Base-by-base conservation (phyloP, 1,140 invertebrate species). In the Arion vulgaris region DNA sequence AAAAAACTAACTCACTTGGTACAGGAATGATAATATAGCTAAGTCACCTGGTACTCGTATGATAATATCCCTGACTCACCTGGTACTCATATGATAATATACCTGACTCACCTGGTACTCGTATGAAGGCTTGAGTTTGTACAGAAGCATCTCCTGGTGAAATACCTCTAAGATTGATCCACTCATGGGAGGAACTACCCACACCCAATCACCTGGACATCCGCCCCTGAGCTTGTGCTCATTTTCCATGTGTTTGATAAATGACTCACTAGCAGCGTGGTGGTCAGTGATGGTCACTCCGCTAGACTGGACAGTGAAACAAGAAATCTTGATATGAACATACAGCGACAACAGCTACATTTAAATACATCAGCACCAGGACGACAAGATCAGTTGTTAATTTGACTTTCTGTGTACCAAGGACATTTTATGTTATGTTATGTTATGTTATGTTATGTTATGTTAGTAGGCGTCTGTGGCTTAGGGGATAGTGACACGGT, bases 231-330 rank as follows among this genome's bases (percentile, higher is more conserved):
- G 91, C 87, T 95, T 94, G 88, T 95, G 95, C 90, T 99, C 97
- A 90, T 97, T 98, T 89, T 98, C 96, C 87, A 97, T 94, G 93
- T 98, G 97, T 90, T 98, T 98, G 95, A 98, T 98, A 91, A 98
- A 99, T 49, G 96, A 97, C 92, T 98, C 97, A 0, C 96, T 95
- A 32, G 97, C 97, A 0, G 97, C 97, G 90, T 98, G 97, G 91
- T 99, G 97, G 93, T 99, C 97, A 9, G 98, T 96, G 83, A 99
- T 98, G 15, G 97, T 98, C 0, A 97, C 96, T 84, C 97, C 97
- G 51, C 94, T 94, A 85, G 95, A 91, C 94, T 95, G 87, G 9
- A n/a, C n/a, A 15, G 41, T 45, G 15, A 45, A 15, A 45, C 41
- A 45, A 15, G 41, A 45, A 45, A 45, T 45, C n/a, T n/a, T n/a